Evolutionary conservation across 2,113 vertebrate species (phyloP), one percentile per base, ranked within the genome.

Genomic region (Xiphorhynchus elegans): DNA sequence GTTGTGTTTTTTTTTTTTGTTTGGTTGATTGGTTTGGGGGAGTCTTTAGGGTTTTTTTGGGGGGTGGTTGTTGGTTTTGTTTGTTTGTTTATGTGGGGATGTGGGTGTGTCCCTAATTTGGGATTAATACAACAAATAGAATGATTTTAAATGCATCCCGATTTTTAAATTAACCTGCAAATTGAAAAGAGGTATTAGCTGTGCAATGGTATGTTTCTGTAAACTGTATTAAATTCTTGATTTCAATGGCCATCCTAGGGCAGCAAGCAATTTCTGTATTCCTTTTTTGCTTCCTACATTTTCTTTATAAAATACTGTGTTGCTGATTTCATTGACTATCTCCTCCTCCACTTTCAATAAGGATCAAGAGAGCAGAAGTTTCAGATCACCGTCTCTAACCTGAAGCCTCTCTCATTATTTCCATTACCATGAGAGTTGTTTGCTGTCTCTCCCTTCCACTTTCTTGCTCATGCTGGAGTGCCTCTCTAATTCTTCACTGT

Each of bases 71-170:
- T 46, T 46, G 44, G 7, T 50, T 26, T n/a, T n/a, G 28, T 29
- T 50, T 13, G 24, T 56, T 20, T 33, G 8, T 17, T 55, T 19
- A 3, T 20, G 7, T 1, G 15, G 13, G 2, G 5, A 8, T 2
- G 9, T 7, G 9, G 3, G 1, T 17, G 2, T 28, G 9, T 18
- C 5, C 9, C 1, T 58, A 46, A 13, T 62, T 78, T 42, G 26
- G 4, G 10, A 62, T 21, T 87, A 40, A 53, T 66, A 50, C 7
- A 18, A 15, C 0, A 0, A 29, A 47, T 3, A 47, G 33, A 40
- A 66, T 63, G 0, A 10, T 40, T 68, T 72, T 25, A 68, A 56
- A 40, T 49, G 9, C 15, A 44, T 26, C 2, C 13, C 49, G 44
- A 40, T 28, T 39, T 94, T 89, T 62, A 39, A 63, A 47, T 75